Evolutionary conservation across 1,140 invertebrate genomes (phyloP), one percentile per base, ranked within the genome.

Genomic region (Drosophila mojavensis): DNA sequence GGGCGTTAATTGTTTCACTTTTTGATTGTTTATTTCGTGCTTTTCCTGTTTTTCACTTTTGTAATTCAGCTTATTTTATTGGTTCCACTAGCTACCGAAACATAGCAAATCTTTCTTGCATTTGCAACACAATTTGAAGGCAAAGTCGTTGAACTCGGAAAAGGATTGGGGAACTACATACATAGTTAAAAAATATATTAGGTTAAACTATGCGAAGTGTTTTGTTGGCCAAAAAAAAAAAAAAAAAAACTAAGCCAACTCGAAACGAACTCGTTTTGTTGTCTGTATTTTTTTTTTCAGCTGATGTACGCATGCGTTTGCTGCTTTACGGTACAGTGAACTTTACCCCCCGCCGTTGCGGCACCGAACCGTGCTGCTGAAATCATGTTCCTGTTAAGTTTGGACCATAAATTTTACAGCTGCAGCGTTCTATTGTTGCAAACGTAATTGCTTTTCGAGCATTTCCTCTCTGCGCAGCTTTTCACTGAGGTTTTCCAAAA

Each of bases 271-370:
- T 83, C 75, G 83, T 86, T 86, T 86, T 81, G 77, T 66, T 66
- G 47, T n/a, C 50, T 53, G 50, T 11, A 9, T 17, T 26, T 15
- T 15, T 7, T 10, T 26, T 20, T 20, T n/a, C n/a, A 53, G 83
- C 73, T 86, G 81, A 76, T 86, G 86, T 88, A 83, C 79, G 83
- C 83, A 83, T 89, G 83, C 84, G 88, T 79, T 81, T 56, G 76
- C 60, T 55, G 73, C 84, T 88, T 89, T 89, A 88, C 84, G 84
- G 84, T 88, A 88, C 84, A 88, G 77, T 88, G 84, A 88, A 89
- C 84, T 79, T 48, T 79, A 56, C 45, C 58, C 45, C 48, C 64
- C 75, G 24, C 66, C 33, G 45, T 58, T 51, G 43, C 7, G 13
- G 17, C 20, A 36, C 17, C 20, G 28, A 30, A 24, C 17, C 28